Conservation (phyloP, 2,797 vertebrate genomes). For the Gephyroberyx darwinii region DNA sequence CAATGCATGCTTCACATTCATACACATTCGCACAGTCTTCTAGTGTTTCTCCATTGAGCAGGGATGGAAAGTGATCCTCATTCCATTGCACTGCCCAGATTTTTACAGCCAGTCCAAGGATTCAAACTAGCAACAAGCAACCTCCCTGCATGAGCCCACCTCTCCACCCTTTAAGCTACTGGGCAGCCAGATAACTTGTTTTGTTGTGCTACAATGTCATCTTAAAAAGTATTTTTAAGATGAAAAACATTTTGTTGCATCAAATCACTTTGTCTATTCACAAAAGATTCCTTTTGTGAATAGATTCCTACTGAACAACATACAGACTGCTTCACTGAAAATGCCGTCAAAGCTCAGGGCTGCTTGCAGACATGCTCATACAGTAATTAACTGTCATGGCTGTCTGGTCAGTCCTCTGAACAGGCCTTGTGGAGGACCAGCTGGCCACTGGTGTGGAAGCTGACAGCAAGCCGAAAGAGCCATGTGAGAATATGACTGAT, state of each 20-base stretch:
- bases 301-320: conserved; percentile 2
- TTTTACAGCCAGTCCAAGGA: too few relatives aligned
- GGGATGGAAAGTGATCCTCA: too few relatives aligned
- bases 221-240: not conserved
- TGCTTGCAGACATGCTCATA: conserved; percentile 60
- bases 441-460: conserved; percentile 55
- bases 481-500: conserved; percentile 66
- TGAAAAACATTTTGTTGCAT: not conserved
- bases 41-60: too few relatives aligned
- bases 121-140: too few relatives aligned
- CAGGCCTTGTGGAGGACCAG: conserved; percentile 43
- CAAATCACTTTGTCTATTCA: conserved; percentile 9
- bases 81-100: too few relatives aligned
- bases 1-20: not conserved
- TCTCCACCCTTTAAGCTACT: too few relatives aligned
- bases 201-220: too few relatives aligned
- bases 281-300: too few relatives aligned
- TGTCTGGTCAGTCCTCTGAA: conserved; percentile 36
- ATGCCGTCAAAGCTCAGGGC: conserved; percentile 9
- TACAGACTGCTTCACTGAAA: conserved; percentile 17
- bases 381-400: conserved; percentile 48
- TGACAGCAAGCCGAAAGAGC: conserved; percentile 53
- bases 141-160: too few relatives aligned
- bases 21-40: not conserved
- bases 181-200: too few relatives aligned